These are phyloP conservation scores for Pseudomyrmex concolor DNA, from an alignment of 1,140 invertebrate genomes.

Conservation along the genomic window DNA sequence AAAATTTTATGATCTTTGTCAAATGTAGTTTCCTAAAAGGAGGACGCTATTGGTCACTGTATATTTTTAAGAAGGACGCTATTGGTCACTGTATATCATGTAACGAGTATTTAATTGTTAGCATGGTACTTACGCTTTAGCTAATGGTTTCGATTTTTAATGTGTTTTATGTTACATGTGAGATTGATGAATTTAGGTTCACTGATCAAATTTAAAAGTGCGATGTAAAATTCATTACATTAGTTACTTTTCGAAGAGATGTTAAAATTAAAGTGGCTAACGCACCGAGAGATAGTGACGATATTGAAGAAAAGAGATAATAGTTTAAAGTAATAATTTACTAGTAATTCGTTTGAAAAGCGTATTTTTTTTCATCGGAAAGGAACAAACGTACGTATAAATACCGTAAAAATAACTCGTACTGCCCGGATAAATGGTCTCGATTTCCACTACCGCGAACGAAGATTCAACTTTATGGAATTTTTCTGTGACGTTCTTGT, in stretches of 20 bases:
- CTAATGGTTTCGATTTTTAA: background rate
- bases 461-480: no score
- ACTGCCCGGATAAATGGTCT: no score
- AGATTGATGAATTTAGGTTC: background rate
- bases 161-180: background rate
- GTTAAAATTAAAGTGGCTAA: background rate
- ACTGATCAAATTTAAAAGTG: background rate
- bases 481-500: no score
- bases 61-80: background rate
- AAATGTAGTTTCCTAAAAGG: background rate
- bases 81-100: background rate
- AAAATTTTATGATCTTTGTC: no score
- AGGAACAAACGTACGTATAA: no score
- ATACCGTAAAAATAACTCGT: no score
- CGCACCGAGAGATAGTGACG: background rate
- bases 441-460: no score
- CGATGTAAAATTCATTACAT: background rate
- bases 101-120: background rate
- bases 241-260: background rate
- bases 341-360: background rate
- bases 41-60: background rate
- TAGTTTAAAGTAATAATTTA: background rate
- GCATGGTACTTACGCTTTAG: background rate
- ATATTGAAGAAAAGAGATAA: background rate
- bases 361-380: constrained; percentile 7